A percentile compares a stretch with the other conserved stretches of the same genome.
These are phyloP conservation scores for Malurus alboscapulatus DNA, from an alignment of 2,113 vertebrate genomes.

Conservation along the genomic window DNA sequence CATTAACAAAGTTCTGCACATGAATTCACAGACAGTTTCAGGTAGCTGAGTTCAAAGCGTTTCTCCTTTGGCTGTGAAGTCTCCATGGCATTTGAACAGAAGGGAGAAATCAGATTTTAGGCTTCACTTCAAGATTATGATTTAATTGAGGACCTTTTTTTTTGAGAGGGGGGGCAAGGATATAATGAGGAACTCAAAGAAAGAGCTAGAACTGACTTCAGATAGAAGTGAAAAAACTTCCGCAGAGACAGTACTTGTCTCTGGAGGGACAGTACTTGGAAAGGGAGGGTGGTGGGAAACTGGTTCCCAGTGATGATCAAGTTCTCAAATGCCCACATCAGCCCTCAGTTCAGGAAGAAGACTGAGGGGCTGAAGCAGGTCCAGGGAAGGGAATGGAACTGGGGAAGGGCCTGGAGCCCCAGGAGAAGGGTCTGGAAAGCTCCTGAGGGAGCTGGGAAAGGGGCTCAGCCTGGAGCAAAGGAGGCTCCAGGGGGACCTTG, in stretches of 20 bases:
- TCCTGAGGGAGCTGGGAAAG: background rate
- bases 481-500: background rate
- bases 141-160: background rate
- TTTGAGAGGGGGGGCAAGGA: background rate
- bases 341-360: background rate
- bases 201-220: background rate
- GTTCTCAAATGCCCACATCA: background rate
- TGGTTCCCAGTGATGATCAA: background rate
- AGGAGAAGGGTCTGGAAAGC: background rate
- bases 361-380: background rate
- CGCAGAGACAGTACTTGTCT: background rate
- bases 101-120: background rate
- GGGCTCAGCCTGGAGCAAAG: background rate
- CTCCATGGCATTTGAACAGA: background rate
- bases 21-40: conserved; percentile 11
- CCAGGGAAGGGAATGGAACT: background rate
- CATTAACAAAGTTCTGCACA: background rate
- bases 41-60: background rate
- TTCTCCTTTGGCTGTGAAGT: background rate
- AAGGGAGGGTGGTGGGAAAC: background rate
- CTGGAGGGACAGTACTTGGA: background rate
- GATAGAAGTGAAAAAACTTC: background rate
- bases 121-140: background rate
- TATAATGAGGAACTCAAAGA: background rate
- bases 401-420: background rate